phyloP scores from a whole-genome alignment of 2,797 vertebrate species.

The Prunella strophiata region DNA sequence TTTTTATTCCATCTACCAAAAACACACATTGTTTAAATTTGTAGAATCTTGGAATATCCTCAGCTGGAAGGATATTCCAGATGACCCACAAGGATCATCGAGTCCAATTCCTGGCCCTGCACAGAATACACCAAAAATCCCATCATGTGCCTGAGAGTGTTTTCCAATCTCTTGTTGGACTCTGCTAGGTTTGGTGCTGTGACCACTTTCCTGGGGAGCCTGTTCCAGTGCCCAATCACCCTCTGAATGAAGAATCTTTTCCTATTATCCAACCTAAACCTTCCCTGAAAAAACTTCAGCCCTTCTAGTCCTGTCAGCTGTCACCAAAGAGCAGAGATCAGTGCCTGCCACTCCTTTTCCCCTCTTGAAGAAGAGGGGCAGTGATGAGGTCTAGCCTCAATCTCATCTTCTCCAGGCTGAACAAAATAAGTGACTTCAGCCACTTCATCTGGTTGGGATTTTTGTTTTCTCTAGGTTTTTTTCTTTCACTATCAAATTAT shows the following conservation, averaged over 20 bases:
- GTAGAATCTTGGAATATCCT: neutral
- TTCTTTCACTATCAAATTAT: neutral
- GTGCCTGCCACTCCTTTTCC: neutral
- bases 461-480: too few relatives aligned
- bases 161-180: neutral
- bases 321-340: neutral
- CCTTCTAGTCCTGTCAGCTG: neutral
- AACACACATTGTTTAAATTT: neutral
- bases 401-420: neutral
- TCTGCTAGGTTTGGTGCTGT: neutral
- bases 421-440: neutral
- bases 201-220: neutral
- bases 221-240: neutral
- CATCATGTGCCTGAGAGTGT: neutral
- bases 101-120: neutral
- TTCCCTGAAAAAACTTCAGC: neutral
- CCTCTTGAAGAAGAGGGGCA: neutral
- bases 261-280: neutral
- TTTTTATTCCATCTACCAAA: neutral
- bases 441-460: neutral
- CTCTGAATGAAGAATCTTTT: neutral
- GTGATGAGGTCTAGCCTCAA: neutral
- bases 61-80: neutral
- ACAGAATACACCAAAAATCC: neutral
- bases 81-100: rapidly evolving